Conservation (phyloP, 2,113 vertebrate species). For the Formicarius rufipectus region DNA sequence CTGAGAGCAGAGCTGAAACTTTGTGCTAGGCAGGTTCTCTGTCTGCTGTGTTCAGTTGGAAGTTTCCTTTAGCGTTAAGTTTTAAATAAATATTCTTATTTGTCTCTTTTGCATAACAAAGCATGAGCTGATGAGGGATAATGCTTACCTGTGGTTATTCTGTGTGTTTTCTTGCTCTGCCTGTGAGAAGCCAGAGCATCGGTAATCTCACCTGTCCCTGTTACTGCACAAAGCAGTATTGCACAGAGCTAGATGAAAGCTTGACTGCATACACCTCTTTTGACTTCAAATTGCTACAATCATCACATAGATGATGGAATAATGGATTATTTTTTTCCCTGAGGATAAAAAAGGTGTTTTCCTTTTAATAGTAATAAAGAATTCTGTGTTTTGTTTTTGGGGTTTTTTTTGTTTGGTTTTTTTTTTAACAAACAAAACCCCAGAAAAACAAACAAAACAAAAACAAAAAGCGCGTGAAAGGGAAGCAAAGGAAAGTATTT, state of each 20-base stretch:
- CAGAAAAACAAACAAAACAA: too few relatives aligned
- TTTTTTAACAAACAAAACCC: too few relatives aligned
- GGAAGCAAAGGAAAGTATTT: background rate
- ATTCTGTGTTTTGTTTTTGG: background rate
- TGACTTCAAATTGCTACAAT: background rate
- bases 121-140: background rate
- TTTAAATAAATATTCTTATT: background rate
- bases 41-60: background rate
- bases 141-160: background rate
- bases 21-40: background rate
- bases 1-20: slow-evolving; percentile 36
- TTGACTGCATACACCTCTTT: background rate
- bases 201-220: slow-evolving; percentile 26
- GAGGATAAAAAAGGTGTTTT: background rate
- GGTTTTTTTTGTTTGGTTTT: too few relatives aligned
- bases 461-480: too few relatives aligned
- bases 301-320: background rate
- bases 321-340: background rate
- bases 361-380: background rate
- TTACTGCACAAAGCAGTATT: background rate
- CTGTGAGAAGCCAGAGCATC: background rate
- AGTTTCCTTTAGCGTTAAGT: background rate
- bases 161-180: background rate
- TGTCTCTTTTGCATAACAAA: slow-evolving; percentile 26
- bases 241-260: background rate